Conservation (phyloP, 2,113 vertebrate genomes). For the Rhinoderma darwinii region DNA sequence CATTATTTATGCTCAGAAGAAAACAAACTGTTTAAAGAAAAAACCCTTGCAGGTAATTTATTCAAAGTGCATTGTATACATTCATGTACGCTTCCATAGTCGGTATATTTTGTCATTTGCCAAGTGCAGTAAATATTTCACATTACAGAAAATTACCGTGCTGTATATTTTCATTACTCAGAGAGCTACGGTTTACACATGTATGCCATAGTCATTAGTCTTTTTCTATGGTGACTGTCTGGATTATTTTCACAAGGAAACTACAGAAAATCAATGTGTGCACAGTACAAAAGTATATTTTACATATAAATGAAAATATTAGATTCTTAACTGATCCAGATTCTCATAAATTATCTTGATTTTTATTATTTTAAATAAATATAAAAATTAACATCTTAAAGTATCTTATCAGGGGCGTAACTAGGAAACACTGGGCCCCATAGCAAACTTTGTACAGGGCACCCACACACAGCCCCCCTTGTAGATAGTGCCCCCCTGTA, state of each 20-base stretch:
- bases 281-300: slow-evolving; percentile 22
- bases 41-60: slow-evolving; percentile 24
- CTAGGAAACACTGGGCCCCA: too few relatives aligned
- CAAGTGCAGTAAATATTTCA: slow-evolving; percentile 41
- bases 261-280: slow-evolving; percentile 20
- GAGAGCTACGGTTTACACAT: slow-evolving; percentile 19
- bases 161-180: slow-evolving; percentile 39
- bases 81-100: slow-evolving; percentile 1
- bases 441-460: too few relatives aligned
- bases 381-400: not conserved
- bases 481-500: too few relatives aligned
- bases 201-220: slow-evolving; percentile 30
- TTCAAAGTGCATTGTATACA: slow-evolving; percentile 34
- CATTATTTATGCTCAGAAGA: slow-evolving; percentile 34
- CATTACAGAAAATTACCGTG: slow-evolving; percentile 37
- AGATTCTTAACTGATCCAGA: not conserved
- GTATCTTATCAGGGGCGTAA: too few relatives aligned
- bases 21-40: slow-evolving; percentile 29
- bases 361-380: not conserved
- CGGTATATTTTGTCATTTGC: slow-evolving; percentile 28
- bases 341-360: not conserved
- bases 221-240: slow-evolving; percentile 33
- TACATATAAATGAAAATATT: slow-evolving; percentile 12
- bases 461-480: too few relatives aligned
- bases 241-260: slow-evolving; percentile 16